Evolutionary conservation across 2,113 vertebrate genomes (phyloP).

Genomic region (Bagarius yarrelli): DNA sequence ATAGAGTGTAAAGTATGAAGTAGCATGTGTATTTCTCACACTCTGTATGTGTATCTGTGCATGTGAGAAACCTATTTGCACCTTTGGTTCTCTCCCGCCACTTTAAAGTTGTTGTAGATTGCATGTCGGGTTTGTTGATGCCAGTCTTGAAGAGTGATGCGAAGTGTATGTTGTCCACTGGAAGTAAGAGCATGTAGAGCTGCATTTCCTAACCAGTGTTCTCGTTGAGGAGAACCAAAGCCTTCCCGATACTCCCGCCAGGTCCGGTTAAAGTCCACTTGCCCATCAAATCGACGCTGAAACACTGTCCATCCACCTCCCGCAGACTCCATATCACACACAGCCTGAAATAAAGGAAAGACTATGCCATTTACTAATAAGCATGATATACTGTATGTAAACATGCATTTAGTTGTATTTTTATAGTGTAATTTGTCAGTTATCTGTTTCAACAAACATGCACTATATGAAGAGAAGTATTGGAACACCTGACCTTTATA

Average conservation of each 20-base stretch:
- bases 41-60: background rate
- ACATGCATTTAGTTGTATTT: background rate
- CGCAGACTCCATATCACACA: constrained; percentile 77
- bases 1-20: background rate
- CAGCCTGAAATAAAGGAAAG: constrained; percentile 62
- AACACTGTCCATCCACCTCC: constrained; percentile 79
- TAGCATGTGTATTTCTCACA: constrained; percentile 7
- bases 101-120: constrained; percentile 73
- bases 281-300: constrained; percentile 72
- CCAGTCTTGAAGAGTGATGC: constrained; percentile 77
- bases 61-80: constrained; percentile 33
- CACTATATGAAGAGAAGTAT: no score
- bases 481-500: no score
- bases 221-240: constrained; percentile 72
- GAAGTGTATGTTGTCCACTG: constrained; percentile 68
- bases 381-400: background rate
- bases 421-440: background rate
- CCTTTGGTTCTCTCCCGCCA: constrained; percentile 73
- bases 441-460: background rate
- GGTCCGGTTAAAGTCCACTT: constrained; percentile 74
- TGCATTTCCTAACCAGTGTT: constrained; percentile 78
- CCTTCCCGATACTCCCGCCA: constrained; percentile 78
- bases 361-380: constrained; percentile 42
- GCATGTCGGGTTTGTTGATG: constrained; percentile 73
- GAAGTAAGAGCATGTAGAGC: constrained; percentile 67